A percentile compares a stretch with the other conserved stretches of the same genome.
Evolutionary conservation across 2,797 vertebrate genomes (phyloP).

Genomic region (Carcharodon carcharias): DNA sequence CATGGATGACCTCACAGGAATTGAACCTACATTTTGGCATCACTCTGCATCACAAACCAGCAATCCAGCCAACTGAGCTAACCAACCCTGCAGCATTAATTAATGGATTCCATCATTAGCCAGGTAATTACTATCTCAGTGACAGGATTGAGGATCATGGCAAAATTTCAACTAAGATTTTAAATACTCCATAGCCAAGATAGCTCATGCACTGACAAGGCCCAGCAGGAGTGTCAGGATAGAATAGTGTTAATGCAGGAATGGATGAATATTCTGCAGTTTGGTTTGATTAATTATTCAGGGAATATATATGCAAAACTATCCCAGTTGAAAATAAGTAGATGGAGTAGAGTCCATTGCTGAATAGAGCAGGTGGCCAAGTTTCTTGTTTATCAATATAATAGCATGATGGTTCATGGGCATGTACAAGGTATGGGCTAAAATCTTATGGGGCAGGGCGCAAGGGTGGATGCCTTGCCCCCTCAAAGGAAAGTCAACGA

Average conservation of each 20-base stretch:
- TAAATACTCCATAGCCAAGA: background rate
- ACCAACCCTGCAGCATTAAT: too few relatives aligned
- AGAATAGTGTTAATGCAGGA: background rate
- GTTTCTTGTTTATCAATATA: background rate
- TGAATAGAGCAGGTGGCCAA: background rate
- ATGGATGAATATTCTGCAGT: background rate
- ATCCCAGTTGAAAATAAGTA: background rate
- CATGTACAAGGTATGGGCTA: background rate
- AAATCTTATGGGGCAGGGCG: too few relatives aligned
- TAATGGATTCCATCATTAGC: background rate
- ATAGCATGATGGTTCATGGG: background rate
- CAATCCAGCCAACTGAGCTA: too few relatives aligned
- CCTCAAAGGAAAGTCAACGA: too few relatives aligned
- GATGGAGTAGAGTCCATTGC: background rate
- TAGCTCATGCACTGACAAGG: background rate
- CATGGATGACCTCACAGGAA: too few relatives aligned
- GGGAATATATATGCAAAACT: background rate
- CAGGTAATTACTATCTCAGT: background rate
- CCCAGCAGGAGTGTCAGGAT: background rate
- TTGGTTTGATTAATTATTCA: background rate
- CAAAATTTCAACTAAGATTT: background rate
- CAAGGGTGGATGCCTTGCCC: too few relatives aligned
- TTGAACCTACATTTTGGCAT: too few relatives aligned
- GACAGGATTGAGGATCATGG: background rate
- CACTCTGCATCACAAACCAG: too few relatives aligned